Base-by-base conservation (phyloP, 2,888 invertebrate genomes). In the Drosophila mulleri region DNA sequence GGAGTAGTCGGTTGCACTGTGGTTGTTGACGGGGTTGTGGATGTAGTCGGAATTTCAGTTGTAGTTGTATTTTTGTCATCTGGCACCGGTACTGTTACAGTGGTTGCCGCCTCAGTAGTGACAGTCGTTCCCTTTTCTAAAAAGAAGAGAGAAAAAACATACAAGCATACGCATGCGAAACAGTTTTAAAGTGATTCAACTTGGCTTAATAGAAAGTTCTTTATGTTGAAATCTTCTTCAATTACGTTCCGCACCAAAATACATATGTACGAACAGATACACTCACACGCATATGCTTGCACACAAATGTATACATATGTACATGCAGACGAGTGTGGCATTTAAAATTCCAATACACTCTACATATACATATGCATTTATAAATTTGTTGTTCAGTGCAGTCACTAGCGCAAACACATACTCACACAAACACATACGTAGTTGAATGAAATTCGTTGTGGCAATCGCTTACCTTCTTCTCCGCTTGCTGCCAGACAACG, bases 381-480 rank as follows among this genome's bases (percentile, higher is more conserved):
- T 48, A 54, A 59, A 59, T 59, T 59, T 59, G 59, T 59, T 59
- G 59, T 44, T 62, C 41, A 62, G 16, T 69, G 68, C 65, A 54
- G 50, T 48, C 61, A 66, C 20, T 23, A 3, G 29, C 29, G 29
- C 29, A 29, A 39, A 39, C 29, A 50, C 23, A 56, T 20, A 58
- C 39, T 54, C 63, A 16, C 9, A 18, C 42, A 29, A 20, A 58
- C 9, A 32, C 14, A 29, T 47, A 53, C 53, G 37, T 18, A 59
- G 35, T 48, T 61, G 56, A 70, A 67, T 63, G 47, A 59, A 73
- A 71, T 83, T 72, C 62, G 56, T 61, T 75, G 63, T 75, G 71
- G 75, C 75, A 67, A 45, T 62, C 7, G n/a, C 89, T 87, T 74
- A 82, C 87, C 72, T 62, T 78, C 82, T 35, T 65, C 78, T 32